Conservation (phyloP, 2,113 vertebrate species). For the Hyaena hyaena region DNA sequence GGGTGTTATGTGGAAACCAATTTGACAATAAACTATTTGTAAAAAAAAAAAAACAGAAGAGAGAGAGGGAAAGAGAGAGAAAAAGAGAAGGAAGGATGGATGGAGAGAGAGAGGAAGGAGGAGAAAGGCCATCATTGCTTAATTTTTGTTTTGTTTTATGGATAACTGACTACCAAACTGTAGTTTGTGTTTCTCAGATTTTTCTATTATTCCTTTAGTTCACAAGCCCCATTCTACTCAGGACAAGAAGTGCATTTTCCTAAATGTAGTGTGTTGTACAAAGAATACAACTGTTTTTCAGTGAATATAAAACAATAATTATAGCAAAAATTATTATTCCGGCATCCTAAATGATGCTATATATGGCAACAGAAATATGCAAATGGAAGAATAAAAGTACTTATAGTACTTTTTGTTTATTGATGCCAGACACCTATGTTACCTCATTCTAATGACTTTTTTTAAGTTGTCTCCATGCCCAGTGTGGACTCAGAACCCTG, state of each 20-base stretch:
- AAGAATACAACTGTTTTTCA: neutral
- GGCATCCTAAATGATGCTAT: neutral
- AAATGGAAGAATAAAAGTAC: conserved; percentile 25
- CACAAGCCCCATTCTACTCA: neutral
- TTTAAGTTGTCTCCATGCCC: too few species aligned
- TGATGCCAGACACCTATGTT: neutral
- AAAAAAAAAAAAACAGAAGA: neutral
- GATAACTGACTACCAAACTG: neutral
- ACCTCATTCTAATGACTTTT: neutral
- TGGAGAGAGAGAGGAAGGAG: neutral
- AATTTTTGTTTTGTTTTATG: neutral
- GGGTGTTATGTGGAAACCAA: too few species aligned
- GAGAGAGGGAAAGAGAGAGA: neutral
- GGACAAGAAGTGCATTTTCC: neutral
- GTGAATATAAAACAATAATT: conserved; percentile 45
- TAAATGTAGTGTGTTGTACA: neutral
- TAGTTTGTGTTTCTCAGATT: conserved; percentile 11
- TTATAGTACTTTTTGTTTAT: neutral
- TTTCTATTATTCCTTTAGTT: neutral
- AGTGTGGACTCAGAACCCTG: too few species aligned
- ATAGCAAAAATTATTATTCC: conserved; percentile 36
- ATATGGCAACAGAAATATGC: neutral
- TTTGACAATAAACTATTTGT: too few species aligned
- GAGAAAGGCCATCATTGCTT: neutral
- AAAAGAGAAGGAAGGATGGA: neutral